Base-by-base conservation (phyloP, 2,888 invertebrate genomes). In the Cyrtodaria siliqua region DNA sequence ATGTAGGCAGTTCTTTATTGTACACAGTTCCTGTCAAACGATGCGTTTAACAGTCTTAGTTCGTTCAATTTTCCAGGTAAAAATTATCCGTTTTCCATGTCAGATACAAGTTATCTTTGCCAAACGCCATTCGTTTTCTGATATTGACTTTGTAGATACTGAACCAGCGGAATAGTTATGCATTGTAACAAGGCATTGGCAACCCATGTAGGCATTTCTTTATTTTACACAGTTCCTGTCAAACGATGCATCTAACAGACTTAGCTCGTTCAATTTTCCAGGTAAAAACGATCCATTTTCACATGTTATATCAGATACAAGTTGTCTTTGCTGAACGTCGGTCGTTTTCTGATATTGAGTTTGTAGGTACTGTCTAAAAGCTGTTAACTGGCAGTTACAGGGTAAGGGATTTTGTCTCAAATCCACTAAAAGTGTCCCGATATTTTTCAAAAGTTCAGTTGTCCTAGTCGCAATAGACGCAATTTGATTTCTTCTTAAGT, bases 271-370 rank as follows among this genome's bases (percentile, higher is more conserved):
- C 18, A 57, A 47, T 38, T 69, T 61, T 29, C 73, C 70, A 12
- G 61, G 57, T 3, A 57, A 27, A 1, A 29, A n/a, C 2, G 62
- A 44, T 2, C 67, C 24, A 24, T 50, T 27, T 6, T 24, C 50
- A 26, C 81, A 81, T 2, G 77, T 81, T 4, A 81, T 68, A 14
- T 74, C 78, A 6, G 78, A 59, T 1, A 78, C 42, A 3, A 67
- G 61, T 29, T 66, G 52, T 24, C 72, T 53, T 14, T 67, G 49
- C 1, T 57, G 33, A 8, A 69, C 20, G 42, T 78, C 67, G 1
- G 23, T 64, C 4, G 64, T 55, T 3, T 55, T 78, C 27, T 26
- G 20, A 50, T 78, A 78, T 42, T 72, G 74, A 42, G 33, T 29
- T 38, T 72, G 60, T n/a, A 81, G 52, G 42, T 77, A 74, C 52